Evolutionary conservation across 2,888 invertebrate genomes (phyloP).

Genomic region (Agrochola lychnidis): DNA sequence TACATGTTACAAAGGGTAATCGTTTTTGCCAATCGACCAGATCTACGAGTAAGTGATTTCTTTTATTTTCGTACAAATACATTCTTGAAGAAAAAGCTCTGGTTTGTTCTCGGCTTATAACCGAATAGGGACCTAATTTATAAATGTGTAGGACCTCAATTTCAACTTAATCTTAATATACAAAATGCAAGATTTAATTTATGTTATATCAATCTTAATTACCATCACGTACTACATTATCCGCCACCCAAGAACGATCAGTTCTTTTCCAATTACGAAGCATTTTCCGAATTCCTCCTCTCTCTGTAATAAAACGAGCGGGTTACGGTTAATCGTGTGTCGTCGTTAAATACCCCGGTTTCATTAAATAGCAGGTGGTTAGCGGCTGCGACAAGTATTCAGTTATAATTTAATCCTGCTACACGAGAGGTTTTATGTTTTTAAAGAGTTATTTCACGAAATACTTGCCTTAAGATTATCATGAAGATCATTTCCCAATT

Average conservation of each 20-base stretch:
- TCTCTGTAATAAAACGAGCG: constrained; percentile 43
- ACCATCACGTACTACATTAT: background rate
- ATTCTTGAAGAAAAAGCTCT: background rate
- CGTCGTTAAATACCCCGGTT: constrained; percentile 48
- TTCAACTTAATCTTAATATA: background rate
- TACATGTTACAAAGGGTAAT: background rate
- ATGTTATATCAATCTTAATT: background rate
- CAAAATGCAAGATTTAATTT: background rate
- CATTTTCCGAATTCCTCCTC: constrained; percentile 51
- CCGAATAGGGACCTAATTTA: background rate
- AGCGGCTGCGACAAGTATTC: constrained; percentile 10
- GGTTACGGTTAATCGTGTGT: constrained; percentile 39
- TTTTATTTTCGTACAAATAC: background rate
- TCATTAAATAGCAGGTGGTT: constrained; percentile 54
- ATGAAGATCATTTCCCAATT: no score
- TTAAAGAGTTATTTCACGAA: background rate
- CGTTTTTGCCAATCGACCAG: background rate
- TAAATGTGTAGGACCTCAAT: background rate
- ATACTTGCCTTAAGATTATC: background rate
- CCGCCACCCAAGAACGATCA: background rate
- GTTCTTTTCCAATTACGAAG: constrained; percentile 46
- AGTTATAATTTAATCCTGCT: constrained; percentile 31
- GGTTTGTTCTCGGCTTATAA: background rate
- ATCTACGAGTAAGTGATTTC: no score
- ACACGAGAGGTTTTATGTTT: background rate